Percentiles rank a stretch among this genome's conserved stretches.
Evolutionary conservation across 2,797 vertebrate species (phyloP).

Genomic region (Triplophysa yarkandensis): DNA sequence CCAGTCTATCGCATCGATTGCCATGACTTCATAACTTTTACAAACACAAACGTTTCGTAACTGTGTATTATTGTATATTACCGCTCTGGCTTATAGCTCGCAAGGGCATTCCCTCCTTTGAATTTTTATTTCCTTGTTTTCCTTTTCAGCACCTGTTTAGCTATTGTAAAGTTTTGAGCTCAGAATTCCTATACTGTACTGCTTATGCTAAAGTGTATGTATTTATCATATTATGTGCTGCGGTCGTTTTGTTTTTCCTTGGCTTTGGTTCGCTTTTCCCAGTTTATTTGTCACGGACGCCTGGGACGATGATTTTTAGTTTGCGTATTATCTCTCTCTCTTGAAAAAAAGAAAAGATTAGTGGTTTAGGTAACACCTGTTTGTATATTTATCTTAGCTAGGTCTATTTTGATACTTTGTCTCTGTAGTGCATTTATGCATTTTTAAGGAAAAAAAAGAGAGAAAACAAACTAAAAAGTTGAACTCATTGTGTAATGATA

Average conservation of each 20-base stretch:
- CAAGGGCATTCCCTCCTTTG: constrained; percentile 73
- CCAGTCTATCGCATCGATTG: constrained; percentile 66
- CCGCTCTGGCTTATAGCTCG: constrained; percentile 76
- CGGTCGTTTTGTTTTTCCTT: constrained; percentile 72
- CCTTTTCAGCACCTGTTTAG: constrained; percentile 74
- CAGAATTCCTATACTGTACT: constrained; percentile 79
- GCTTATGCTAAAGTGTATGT: constrained; percentile 82
- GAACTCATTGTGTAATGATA: constrained; percentile 80
- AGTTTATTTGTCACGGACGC: constrained; percentile 76
- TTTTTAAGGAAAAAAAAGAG: constrained; percentile 83
- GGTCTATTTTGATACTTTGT: constrained; percentile 89
- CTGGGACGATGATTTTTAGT: constrained; percentile 79
- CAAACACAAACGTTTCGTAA: constrained; percentile 72
- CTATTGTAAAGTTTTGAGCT: constrained; percentile 82
- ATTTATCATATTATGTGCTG: constrained; percentile 84
- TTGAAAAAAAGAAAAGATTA: constrained; percentile 75
- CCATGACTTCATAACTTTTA: constrained; percentile 74
- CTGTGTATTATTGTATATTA: constrained; percentile 83
- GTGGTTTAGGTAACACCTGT: constrained; percentile 86
- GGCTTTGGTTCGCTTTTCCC: constrained; percentile 63
- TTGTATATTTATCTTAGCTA: constrained; percentile 92
- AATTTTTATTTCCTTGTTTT: constrained; percentile 42
- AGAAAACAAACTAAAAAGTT: constrained; percentile 78
- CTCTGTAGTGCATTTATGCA: constrained; percentile 86
- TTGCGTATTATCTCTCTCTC: constrained; percentile 77